Evolutionary conservation across 2,113 vertebrate genomes (phyloP).

Genomic region (Malurus elegans): DNA sequence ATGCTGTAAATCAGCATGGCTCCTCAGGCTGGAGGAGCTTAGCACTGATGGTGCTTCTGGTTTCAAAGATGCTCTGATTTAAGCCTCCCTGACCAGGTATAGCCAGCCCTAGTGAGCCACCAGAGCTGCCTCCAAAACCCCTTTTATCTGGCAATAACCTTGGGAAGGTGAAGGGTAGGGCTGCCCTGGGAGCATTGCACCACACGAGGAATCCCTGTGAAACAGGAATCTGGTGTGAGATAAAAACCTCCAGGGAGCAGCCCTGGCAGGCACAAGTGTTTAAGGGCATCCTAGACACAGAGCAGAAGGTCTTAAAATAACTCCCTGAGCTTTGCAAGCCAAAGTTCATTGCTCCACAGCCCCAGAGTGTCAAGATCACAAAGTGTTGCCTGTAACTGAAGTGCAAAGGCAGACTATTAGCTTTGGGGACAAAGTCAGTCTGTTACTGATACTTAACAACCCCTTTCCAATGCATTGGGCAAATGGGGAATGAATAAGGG

Average conservation of each 20-base stretch:
- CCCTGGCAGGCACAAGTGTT: background rate
- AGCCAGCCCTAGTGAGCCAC: background rate
- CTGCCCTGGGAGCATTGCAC: background rate
- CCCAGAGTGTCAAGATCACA: background rate
- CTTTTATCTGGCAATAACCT: background rate
- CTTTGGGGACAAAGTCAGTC: background rate
- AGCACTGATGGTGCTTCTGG: background rate
- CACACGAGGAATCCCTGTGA: background rate
- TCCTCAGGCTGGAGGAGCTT: accelerated
- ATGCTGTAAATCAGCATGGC: background rate
- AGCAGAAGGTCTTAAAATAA: constrained; percentile 47
- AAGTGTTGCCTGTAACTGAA: background rate
- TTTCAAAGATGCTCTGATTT: background rate
- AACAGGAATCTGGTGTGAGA: background rate
- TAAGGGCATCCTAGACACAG: background rate
- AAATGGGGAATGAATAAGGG: background rate
- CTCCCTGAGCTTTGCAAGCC: background rate
- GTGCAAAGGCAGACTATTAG: background rate
- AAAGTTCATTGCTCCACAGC: background rate
- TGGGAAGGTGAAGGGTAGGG: background rate
- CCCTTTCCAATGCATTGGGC: background rate
- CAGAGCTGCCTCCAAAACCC: background rate
- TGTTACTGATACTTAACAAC: background rate
- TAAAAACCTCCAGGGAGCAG: background rate
- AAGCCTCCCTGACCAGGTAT: background rate